Percentiles rank a stretch among this genome's conserved stretches.
Evolutionary conservation across 37 sponge, comb jelly and placozoan genomes (phyloP).

Genomic region (Chondrilla cf. caribensis): DNA sequence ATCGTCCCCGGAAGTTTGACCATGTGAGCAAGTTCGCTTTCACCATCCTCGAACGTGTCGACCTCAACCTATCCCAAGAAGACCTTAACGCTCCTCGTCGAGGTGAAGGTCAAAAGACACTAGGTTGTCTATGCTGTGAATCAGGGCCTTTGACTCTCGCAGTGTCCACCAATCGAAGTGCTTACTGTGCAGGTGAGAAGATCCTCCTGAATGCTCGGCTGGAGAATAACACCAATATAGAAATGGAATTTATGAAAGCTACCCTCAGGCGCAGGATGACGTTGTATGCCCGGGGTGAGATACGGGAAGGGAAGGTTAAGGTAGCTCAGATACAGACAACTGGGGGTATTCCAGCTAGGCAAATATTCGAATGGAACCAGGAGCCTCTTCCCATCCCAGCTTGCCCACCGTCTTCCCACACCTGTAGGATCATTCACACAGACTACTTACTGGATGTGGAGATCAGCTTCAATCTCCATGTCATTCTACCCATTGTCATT

Average conservation of each 20-base stretch:
- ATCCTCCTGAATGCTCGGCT: slow-evolving; percentile 27
- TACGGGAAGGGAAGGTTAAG: background rate
- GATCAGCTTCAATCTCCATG: background rate
- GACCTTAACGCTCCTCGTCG: background rate
- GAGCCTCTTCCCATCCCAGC: slow-evolving; percentile 21
- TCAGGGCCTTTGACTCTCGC: slow-evolving; percentile 55
- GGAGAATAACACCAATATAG: slow-evolving; percentile 43
- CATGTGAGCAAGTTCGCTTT: slow-evolving; percentile 14
- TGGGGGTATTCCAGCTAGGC: background rate
- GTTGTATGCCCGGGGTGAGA: slow-evolving; percentile 29
- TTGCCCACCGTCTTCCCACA: slow-evolving; percentile 11
- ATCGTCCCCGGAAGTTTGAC: slow-evolving; percentile 41
- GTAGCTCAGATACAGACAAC: background rate
- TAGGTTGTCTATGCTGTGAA: slow-evolving; percentile 63
- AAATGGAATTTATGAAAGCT: slow-evolving; percentile 27
- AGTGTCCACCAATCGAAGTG: slow-evolving; percentile 35
- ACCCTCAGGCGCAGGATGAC: background rate
- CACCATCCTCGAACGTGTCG: slow-evolving; percentile 36
- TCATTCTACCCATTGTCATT: slow-evolving; percentile 1
- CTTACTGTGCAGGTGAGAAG: slow-evolving; percentile 48
- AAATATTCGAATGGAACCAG: slow-evolving; percentile 14
- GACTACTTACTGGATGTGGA: background rate
- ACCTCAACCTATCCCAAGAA: slow-evolving; percentile 40
- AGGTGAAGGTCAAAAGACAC: slow-evolving; percentile 38
- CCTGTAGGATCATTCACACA: slow-evolving; percentile 2